Percentiles rank a stretch among this genome's conserved stretches.
Conservation (phyloP, 2,113 vertebrate genomes). For the Astur gentilis region DNA sequence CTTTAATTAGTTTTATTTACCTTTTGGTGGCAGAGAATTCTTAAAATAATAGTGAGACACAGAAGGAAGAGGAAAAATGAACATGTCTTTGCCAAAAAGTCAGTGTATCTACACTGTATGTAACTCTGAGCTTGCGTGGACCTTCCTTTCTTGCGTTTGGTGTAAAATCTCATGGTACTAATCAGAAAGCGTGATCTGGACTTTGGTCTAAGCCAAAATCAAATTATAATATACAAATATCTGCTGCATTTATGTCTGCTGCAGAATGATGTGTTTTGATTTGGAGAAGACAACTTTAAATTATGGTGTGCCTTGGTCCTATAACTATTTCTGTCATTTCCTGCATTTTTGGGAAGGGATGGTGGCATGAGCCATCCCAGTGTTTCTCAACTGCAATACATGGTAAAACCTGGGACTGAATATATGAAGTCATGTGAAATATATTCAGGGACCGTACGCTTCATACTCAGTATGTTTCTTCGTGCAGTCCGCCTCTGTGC, state of each 20-base stretch:
- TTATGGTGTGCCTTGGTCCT: background rate
- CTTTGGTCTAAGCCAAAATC: background rate
- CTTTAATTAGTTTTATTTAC: background rate
- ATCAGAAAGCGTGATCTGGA: background rate
- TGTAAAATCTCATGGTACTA: background rate
- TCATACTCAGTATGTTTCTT: background rate
- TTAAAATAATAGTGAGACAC: background rate
- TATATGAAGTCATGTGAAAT: background rate
- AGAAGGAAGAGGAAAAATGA: background rate
- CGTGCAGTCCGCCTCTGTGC: background rate
- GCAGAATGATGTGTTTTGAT: background rate
- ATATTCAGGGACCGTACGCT: background rate
- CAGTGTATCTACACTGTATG: rapidly evolving
- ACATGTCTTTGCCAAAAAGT: background rate
- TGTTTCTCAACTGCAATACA: background rate
- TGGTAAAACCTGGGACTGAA: background rate
- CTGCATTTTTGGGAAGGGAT: background rate
- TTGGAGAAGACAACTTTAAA: background rate
- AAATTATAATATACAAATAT: background rate
- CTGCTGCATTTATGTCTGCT: background rate
- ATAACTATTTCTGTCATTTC: background rate
- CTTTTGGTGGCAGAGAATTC: background rate
- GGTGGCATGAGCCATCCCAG: background rate
- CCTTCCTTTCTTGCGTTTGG: background rate
- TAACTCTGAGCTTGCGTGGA: background rate